phyloP scores from a whole-genome alignment of 2,888 invertebrate species.

The Protonemura montana region DNA sequence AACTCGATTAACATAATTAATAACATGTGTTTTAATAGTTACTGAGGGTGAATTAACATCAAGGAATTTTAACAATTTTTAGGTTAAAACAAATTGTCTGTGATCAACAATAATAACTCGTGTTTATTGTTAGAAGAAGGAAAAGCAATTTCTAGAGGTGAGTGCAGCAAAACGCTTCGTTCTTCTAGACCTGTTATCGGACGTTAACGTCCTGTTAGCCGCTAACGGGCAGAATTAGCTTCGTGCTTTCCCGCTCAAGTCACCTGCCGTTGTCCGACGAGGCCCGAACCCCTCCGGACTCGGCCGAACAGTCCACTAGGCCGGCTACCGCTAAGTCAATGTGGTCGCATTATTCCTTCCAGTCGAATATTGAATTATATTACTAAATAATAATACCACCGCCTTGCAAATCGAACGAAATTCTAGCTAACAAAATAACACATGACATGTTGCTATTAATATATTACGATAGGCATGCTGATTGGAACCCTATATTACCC shows the following conservation, averaged over 20 bases:
- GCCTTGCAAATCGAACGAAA: slow-evolving; percentile 36
- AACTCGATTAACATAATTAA: slow-evolving; percentile 14
- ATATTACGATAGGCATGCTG: background rate
- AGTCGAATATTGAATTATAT: too few species aligned
- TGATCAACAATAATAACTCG: slow-evolving; percentile 44
- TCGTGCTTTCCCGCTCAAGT: too few species aligned
- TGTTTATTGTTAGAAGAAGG: slow-evolving; percentile 37
- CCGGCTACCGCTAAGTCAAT: too few species aligned
- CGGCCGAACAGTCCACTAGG: too few species aligned
- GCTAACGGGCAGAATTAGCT: too few species aligned
- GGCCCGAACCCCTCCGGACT: too few species aligned
- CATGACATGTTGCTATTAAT: background rate
- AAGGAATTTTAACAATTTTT: slow-evolving; percentile 29
- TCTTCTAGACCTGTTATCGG: background rate
- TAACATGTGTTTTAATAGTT: slow-evolving; percentile 22
- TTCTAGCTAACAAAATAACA: slow-evolving; percentile 15
- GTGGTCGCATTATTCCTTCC: slow-evolving; percentile 40
- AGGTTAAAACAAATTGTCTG: slow-evolving; percentile 43
- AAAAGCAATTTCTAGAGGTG: background rate
- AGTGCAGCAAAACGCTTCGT: background rate
- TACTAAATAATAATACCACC: background rate
- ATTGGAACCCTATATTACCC: background rate
- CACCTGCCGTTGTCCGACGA: too few species aligned
- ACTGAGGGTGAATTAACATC: background rate
- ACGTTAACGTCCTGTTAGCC: background rate